Percentiles rank a stretch among this genome's conserved stretches.
Evolutionary conservation across 2,888 invertebrate genomes (phyloP).

Genomic region (Pseudeuparius sepicola): DNA sequence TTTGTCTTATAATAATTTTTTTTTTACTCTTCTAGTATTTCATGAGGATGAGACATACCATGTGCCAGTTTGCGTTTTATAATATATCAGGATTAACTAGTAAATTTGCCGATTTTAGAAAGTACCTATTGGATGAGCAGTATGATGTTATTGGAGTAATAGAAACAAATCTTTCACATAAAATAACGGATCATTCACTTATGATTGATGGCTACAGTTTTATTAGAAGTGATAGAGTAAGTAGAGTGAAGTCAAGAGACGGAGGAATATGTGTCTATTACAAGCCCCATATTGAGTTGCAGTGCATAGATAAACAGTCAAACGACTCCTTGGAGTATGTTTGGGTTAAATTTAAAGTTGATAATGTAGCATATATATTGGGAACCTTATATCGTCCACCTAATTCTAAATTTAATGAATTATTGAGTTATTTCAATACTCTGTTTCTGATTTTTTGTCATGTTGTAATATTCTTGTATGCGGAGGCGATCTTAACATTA

Average conservation of each 20-base stretch:
- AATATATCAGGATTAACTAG: too few species aligned
- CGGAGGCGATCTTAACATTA: not conserved
- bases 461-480: not conserved
- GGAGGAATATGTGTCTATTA: not conserved
- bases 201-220: conserved; percentile 2
- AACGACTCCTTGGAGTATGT: not conserved
- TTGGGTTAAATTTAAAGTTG: conserved; percentile 1
- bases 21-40: too few species aligned
- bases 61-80: too few species aligned
- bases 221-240: not conserved
- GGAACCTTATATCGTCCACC: not conserved
- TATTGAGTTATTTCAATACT: not conserved
- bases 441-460: not conserved
- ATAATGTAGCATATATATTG: not conserved
- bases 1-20: too few species aligned
- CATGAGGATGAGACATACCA: too few species aligned
- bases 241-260: too few species aligned
- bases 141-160: too few species aligned
- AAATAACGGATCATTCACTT: too few species aligned
- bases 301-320: not conserved
- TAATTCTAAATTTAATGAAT: not conserved
- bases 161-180: too few species aligned
- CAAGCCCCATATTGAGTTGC: not conserved
- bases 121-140: too few species aligned
- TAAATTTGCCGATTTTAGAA: too few species aligned